Evolutionary conservation across 2,888 invertebrate species (phyloP), one percentile per base, ranked within the genome.

Genomic region (Villa cingulata): DNA sequence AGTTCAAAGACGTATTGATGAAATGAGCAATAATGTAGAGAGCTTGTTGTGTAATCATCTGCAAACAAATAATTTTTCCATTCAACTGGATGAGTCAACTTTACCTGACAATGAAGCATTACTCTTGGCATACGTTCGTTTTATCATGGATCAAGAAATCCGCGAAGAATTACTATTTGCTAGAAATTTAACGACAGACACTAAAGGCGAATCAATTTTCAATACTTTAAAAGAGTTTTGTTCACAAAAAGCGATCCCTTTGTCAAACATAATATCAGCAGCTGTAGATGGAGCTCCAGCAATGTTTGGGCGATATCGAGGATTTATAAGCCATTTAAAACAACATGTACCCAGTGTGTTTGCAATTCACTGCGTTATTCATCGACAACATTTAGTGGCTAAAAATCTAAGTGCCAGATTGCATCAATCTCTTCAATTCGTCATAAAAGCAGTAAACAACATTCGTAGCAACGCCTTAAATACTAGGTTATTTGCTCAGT

Each of bases 71-170:
- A 52, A 62, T 54, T 63, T 65, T 51, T 65, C 60, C 57, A 57
- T 64, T 40, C 61, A 66, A 53, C 59, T 65, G 54, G 62, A 63
- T 55, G 60, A 65, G 55, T 60, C 61, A 53, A 62, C 60, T 53
- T 60, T 59, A 58, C 57, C 58, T 46, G 55, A 51, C 48, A 59
- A 61, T 59, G 58, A 56, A 60, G 57, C 57, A 55, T 56, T 61
- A 53, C 51, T 59, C 51, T 58, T 62, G 53, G 56, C 59, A 56
- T 61, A 62, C 56, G 59, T 64, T 50, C 54, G 57, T 51, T 62
- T 59, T 58, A 37, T 48, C 41, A 48, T 36, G 41, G 37, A 41
- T 14, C 19, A 43, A 48, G 27, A 48, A 44, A 43, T 37, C 19
- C 14, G 12, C 15, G 17, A 40, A 40, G 40, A 49, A 29, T 39